Conservation (phyloP, 2,113 vertebrate species). For the Copsychus sechellarum region DNA sequence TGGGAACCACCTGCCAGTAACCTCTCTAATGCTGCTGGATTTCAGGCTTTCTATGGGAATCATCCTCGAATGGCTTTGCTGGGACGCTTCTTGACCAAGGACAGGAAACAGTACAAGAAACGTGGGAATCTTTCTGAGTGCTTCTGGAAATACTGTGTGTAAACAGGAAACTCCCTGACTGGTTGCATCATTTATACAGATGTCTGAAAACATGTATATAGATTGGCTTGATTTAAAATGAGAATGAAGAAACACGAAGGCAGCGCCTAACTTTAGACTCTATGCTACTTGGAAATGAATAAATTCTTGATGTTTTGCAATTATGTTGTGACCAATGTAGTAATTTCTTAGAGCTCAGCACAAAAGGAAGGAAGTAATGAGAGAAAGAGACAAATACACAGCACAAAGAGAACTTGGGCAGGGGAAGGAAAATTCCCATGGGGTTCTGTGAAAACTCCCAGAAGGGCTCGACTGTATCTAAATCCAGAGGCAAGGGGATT, state of each 20-base stretch:
- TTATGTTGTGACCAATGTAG: not conserved
- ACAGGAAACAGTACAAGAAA: constrained; percentile 68
- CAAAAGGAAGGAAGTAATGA: not conserved
- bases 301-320: constrained; percentile 70
- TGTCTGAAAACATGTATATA: not conserved
- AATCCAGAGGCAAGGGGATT: not conserved
- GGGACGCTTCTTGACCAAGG: constrained; percentile 56
- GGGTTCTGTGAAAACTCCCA: not conserved
- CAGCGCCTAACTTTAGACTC: not conserved
- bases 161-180: not conserved
- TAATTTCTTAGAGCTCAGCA: constrained; percentile 6
- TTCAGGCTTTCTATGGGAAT: constrained; percentile 50
- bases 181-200: constrained; percentile 23
- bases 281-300: constrained; percentile 48
- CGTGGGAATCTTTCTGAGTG: constrained; percentile 66
- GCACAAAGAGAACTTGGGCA: not conserved
- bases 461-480: not conserved
- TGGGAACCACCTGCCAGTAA: not conserved
- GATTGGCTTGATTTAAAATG: not conserved
- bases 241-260: not conserved
- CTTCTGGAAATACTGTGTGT: constrained; percentile 83
- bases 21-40: not conserved
- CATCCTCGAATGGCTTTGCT: constrained; percentile 44
- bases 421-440: not conserved
- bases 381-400: not conserved